Base-by-base conservation (phyloP, 2,113 vertebrate genomes). In the Halichoeres trimaculatus region DNA sequence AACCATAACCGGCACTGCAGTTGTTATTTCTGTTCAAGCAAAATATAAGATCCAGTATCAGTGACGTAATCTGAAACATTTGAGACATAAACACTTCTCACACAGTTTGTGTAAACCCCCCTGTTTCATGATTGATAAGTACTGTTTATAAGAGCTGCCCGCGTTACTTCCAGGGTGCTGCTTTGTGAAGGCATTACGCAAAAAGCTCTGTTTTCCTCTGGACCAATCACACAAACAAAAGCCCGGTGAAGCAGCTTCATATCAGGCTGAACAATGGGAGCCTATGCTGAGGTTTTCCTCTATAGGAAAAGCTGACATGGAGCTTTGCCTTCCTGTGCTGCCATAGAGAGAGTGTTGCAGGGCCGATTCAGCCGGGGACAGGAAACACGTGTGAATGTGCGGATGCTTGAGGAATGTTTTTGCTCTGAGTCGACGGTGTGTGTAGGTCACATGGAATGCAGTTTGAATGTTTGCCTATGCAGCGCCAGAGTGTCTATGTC, bases 331-430 rank as follows among this genome's bases (percentile, higher is more conserved):
- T 93, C 88, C 85, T 88, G 88, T 81, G 80, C 75, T 38, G 75
- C 70, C 82, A 75, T 63, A 76, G 73, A 71, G 84, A 59, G 83
- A 66, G 83, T 40, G 60, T 60, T n/a, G 66, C 58, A 17, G 43
- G 55, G 74, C 53, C 40, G 58, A 75, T 79, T 64, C 74, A 81
- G 78, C 59, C 45, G 60, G 65, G 64, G 81, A 88, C 90, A 92
- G 91, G 92, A 94, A 90, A 87, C 86, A 88, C 88, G 83, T 86
- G 90, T 93, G 86, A 92, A 91, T 93, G 90, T 84, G 88, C 89
- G 88, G 89, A 93, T 90, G 87, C 87, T 72, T 40, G 22, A 80
- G 90, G 90, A 91, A 90, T 92, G 90, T 91, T 92, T 88, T 90
- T 13, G 53, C 74, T 88, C 72, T 1, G 57, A 85, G 66, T 12